Base-by-base conservation (phyloP, 1,140 invertebrate genomes). In the Drosophila bipectinata region DNA sequence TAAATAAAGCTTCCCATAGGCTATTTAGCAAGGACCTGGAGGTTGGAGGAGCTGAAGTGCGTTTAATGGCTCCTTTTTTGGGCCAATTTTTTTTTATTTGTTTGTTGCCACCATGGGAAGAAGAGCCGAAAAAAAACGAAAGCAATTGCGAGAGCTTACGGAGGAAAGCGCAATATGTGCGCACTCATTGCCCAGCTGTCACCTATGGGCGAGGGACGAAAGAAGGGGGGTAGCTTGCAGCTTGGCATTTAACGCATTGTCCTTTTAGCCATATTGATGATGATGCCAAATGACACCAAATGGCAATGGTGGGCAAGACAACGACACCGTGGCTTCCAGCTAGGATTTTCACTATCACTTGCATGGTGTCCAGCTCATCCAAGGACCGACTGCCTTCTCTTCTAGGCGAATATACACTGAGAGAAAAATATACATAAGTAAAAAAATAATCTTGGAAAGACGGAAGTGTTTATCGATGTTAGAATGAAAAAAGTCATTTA, bases 181-280 rank as follows among this genome's bases (percentile, higher is more conserved):
- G 61, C 62, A 85, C 82, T 85, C 82, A 85, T 80, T 85, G 78
- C 52, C 72, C 71, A 77, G 61, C 71, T 75, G 72, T 66, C 68
- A 72, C 67, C 66, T 58, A 72, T 34, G 28, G 15, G 8, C 5
- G 8, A 21, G 32, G 32, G 44, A 45, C 32, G 15, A 8, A 12
- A 5, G 1, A 37, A 39, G 41, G 28, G 30, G 49, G 51, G 12
- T n/a, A 47, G 64, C 56, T 63, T 51, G 51, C 56, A 78, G 64
- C 39, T 69, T 58, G 44, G 83, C 83, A 88, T 88, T 88, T 88
- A 88, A 88, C 83, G 83, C 83, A 88, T 88, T 88, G 83, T 88
- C 79, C 83, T 88, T 88, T 88, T 88, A 88, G 83, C 83, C 83
- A 88, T 88, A 88, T 88, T 88, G 83, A 88, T 88, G 83, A 88